These are phyloP conservation scores for Neoascia interrupta DNA, from an alignment of 2,888 invertebrate species.

Conservation along the genomic window DNA sequence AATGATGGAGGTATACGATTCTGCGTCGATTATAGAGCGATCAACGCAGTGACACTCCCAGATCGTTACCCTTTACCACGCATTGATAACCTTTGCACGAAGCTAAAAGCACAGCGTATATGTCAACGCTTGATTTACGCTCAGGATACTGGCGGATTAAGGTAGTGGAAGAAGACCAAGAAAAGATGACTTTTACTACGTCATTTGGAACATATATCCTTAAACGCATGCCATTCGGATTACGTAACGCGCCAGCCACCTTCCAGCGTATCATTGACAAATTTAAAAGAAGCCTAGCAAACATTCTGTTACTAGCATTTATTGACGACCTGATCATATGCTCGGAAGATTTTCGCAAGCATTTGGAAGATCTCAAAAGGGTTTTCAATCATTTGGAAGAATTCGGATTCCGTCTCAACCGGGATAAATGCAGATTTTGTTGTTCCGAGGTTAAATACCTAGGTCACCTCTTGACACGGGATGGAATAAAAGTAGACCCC, in stretches of 20 bases:
- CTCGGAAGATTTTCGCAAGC: neutral
- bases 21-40: conserved; percentile 72
- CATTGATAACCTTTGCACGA: conserved; percentile 74
- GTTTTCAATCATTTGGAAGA: neutral
- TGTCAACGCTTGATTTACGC: conserved; percentile 73
- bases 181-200: neutral
- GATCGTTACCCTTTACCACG: no score
- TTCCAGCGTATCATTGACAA: conserved; percentile 1
- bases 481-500: conserved; percentile 24
- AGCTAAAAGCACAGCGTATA: conserved; percentile 11
- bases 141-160: conserved; percentile 75
- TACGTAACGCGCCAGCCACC: conserved; percentile 8
- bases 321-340: neutral
- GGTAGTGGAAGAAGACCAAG: conserved; percentile 62
- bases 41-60: conserved; percentile 71
- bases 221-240: conserved; percentile 1
- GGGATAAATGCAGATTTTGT: conserved; percentile 12
- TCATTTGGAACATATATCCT: neutral
- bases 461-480: neutral
- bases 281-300: neutral
- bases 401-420: conserved; percentile 6
- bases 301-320: neutral
- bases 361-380: neutral
- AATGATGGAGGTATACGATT: conserved; percentile 70
- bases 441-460: conserved; percentile 6